Evolutionary conservation across 2,888 invertebrate genomes (phyloP), one percentile per base, ranked within the genome.

Genomic region (Criorhina ranunculi): DNA sequence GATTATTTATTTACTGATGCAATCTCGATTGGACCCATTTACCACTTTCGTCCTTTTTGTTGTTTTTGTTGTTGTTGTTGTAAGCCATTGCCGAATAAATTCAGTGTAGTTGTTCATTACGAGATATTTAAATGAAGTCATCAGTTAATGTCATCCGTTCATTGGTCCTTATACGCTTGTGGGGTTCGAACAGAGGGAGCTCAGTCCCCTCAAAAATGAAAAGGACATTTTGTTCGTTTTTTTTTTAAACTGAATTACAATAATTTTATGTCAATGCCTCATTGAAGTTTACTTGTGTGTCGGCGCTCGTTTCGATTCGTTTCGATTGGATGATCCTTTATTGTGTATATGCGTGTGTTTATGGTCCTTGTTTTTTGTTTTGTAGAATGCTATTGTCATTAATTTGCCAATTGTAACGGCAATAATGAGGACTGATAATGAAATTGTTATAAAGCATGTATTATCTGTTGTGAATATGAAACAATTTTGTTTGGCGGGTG

Each of bases 111-210:
- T 66, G 33, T 66, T 24, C 64, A 78, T 72, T 82, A 82, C 40
- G 35, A 44, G 29, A 37, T 33, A 57, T 69, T 80, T 72, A 66
- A 77, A 73, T 82, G 17, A 83, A 83, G 78, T 49, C 55, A 69
- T 77, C 67, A 60, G 49, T 78, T 42, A 46, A 66, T 35, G 33
- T 7, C 59, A 66, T 42, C 44, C 78, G 44, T 66, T 19, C 24
- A 44, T 5, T 35, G 62, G 31, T n/a, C 12, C 5, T 15, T 31
- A n/a, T 31, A 11, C 40, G 40, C 0, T 37, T 29, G 17, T 7
- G 17, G 37, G 1, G 7, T 2, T 8, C 24, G 1, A 3, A 3
- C 7, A 17, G 12, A 11, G 24, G 57, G 35, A 35, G 57, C 44
- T 44, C 19, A 53, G 44, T 24, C 59, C 49, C 37, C 42, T 35